Evolutionary conservation across 2,113 vertebrate genomes (phyloP).

Genomic region (Melanocharis versteri): DNA sequence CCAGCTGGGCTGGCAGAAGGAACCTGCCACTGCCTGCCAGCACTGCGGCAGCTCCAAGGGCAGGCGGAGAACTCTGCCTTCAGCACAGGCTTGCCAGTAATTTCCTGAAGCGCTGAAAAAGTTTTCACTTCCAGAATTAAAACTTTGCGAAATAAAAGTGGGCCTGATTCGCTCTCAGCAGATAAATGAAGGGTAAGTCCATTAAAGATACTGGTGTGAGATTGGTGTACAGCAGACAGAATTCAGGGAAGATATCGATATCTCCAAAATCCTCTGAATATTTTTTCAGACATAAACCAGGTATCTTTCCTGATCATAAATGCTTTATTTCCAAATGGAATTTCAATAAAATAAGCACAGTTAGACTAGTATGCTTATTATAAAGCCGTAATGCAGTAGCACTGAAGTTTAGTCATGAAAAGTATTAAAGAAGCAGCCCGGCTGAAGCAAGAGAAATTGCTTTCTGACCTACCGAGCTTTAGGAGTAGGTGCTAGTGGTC

Average conservation of each 20-base stretch:
- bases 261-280: conserved; percentile 56
- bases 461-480: conserved; percentile 72
- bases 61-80: neutral
- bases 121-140: conserved; percentile 28
- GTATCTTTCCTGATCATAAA: conserved; percentile 54
- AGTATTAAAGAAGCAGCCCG: conserved; percentile 8
- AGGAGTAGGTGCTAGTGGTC: conserved; percentile 70
- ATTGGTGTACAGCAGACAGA: conserved; percentile 33
- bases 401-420: conserved; percentile 25
- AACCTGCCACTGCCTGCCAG: neutral
- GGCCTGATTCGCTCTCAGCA: neutral
- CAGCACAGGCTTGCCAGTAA: neutral
- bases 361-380: conserved; percentile 13
- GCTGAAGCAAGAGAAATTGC: conserved; percentile 24
- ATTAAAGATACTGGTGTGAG: conserved; percentile 39
- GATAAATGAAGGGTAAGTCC: conserved; percentile 45
- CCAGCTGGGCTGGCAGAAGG: neutral
- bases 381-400: conserved; percentile 4
- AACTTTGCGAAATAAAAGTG: conserved; percentile 1
- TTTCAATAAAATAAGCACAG: conserved; percentile 55
- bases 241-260: conserved; percentile 10
- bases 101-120: neutral
- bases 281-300: conserved; percentile 37
- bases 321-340: conserved; percentile 45
- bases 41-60: neutral